Base-by-base conservation (phyloP, 23 tunicate genomes). In the Diplosoma virens region DNA sequence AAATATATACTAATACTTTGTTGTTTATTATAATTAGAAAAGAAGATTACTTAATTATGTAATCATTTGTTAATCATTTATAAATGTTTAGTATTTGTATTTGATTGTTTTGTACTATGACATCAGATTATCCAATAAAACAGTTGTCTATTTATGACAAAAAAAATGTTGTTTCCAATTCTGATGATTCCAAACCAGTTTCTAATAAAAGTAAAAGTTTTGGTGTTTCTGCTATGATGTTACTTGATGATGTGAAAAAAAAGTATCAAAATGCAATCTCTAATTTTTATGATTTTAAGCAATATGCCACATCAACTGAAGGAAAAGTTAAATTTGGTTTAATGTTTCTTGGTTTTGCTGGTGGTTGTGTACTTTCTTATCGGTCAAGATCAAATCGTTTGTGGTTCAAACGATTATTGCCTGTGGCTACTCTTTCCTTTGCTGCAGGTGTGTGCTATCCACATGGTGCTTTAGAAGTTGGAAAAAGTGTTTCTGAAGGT, bases 241-340 rank as follows among this genome's bases (percentile, higher is more conserved):
- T 79, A 1, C 48, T 79, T 30, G 47, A 74, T 41, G 83, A 65
- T 18, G 47, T 66, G 21, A 64, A 79, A 21, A 45, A 45, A 26
- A 65, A 79, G 24, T 79, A 79, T 32, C 18, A 47, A 2, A 79
- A 79, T 16, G 30, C 46, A 23, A 14, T 79, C 17, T 64, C 45
- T 5, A 1, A 27, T 2, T 64, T 1, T 30, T 29, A 45, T 0
- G 64, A 79, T 46, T 79, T 79, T 64, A 64, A 46, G 30, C 18
- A 11, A 0, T 65, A 79, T 79, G 45, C 83, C 16, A 64, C 25
- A 46, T 46, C 32, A 4, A 79, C 83, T 7, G 83, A 79, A 47
- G 83, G 83, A 64, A 79, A 64, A 79, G 25, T 79, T 9, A 79
- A 79, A 30, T 66, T 64, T 64, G 53, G 73, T 29, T 0, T 65